Base-by-base conservation (phyloP, 37 sponge, comb jelly and placozoan species). In the Axinella damicornis region DNA sequence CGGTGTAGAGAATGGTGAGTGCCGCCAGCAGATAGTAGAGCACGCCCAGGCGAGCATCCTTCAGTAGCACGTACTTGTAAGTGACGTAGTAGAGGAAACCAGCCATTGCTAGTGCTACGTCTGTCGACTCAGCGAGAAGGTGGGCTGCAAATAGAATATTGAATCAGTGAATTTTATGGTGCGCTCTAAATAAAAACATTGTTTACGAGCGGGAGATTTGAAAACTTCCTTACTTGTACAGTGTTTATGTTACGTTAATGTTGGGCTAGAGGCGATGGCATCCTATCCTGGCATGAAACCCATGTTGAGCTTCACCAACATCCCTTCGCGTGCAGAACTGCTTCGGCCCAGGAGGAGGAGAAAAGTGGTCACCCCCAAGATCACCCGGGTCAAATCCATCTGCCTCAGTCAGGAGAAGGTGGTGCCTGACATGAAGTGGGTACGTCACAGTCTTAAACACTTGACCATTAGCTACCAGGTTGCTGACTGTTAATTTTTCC, bases 31-130 rank as follows among this genome's bases (percentile, higher is more conserved):
- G 36, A 64, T 95, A 95, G 75, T 95, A 95, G 41, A 81, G 72
- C 61, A 92, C 9, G n/a, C 96, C 96, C 52, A 95, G 70, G 31
- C 90, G 58, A 53, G 67, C 35, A 87, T 95, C 96, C 61, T 73
- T 80, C 46, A 95, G 68, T 21, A 79, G 60, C 12, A 89, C 92
- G 71, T 92, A 92, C 83, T 95, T 95, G 69, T 88, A 92, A 1
- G 96, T 95, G 15, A 87, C 90, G 83, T 92, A 95, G 78, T 85
- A 34, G 0, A 94, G 30, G 24, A 81, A 30, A 21, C 57, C 40
- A 46, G 46, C 46, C 71, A 71, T 71, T 38, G 41, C 41, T 46
- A 9, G 46, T 9, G 9, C 46, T 46, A 9, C 46, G 9, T n/a
- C n/a, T n/a, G n/a, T n/a, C 46, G 4, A 9, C 46, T 12, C 6